Evolutionary conservation across 1,140 invertebrate species (phyloP), one percentile per base, ranked within the genome.

Genomic region (Andricus grossulariae): DNA sequence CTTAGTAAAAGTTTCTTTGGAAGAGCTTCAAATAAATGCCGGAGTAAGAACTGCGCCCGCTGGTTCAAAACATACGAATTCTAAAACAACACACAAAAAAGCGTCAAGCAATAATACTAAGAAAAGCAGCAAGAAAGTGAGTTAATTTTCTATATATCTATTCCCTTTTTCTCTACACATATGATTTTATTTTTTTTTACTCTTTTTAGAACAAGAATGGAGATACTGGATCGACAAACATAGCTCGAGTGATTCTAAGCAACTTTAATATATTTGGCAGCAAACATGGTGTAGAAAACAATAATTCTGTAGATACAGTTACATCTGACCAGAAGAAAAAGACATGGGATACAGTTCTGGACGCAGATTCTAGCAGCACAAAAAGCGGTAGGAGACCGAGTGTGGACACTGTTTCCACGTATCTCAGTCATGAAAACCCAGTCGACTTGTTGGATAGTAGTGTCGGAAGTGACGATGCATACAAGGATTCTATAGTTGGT

Each of bases 321-420:
- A 85, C 89, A 52, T 80, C 83, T 15, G 76, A 76, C 18, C 86
- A 89, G 73, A 91, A 87, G 71, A 86, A 84, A 60, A 88, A 88
- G 80, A 85, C 85, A 50, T 92, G 92, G 88, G 88, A 91, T 66
- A 82, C 88, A 49, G 90, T 93, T 57, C 85, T 94, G 73, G 94
- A 95, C 86, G 93, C 92, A 52, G 94, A 96, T 87, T 94, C 94
- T 57, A 94, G 94, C 79, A 94, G 94, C 85, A 94, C 94, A 80
- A 94, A 94, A 88, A 94, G 94, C 83, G 94, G 95, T 72, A 91
- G 95, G 12, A 92, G 96, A 55, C 96, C 95, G 25, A 97, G 95
- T 88, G 94, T 96, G 19, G 96, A 97, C 89, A 97, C 96, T 21
- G 95, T 97, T 21, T 97, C 96, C 74, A 97, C 96, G 0, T 97